Percentiles rank a stretch among this genome's conserved stretches.
Conservation (phyloP, 2,113 vertebrate genomes). For the Macquaria australasica region DNA sequence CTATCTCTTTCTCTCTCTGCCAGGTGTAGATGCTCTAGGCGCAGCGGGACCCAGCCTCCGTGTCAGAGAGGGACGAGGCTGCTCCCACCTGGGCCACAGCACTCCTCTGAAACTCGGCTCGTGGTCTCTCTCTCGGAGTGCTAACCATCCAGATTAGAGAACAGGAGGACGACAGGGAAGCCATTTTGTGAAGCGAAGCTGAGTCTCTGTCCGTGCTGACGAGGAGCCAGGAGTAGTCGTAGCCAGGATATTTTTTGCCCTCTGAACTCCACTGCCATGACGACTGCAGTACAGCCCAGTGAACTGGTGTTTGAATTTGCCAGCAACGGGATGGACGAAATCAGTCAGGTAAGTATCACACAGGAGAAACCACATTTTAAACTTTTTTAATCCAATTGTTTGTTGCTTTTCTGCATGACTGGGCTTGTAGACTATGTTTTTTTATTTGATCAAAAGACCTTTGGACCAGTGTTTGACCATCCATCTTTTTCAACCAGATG, state of each 20-base stretch:
- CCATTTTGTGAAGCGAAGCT: constrained; percentile 55
- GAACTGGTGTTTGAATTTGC: constrained; percentile 92
- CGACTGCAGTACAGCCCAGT: constrained; percentile 86
- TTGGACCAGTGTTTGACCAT: not conserved
- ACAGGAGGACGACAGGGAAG: constrained; percentile 24
- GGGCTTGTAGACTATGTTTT: not conserved
- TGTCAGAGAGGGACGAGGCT: constrained; percentile 75
- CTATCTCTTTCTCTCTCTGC: constrained; percentile 27
- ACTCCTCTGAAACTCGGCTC: constrained; percentile 61
- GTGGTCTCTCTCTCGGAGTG: constrained; percentile 36
- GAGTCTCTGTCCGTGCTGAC: constrained; percentile 45
- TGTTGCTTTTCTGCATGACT: constrained; percentile 10
- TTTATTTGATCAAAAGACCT: constrained; percentile 8
- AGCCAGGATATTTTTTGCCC: constrained; percentile 63
- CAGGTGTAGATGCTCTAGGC: constrained; percentile 83
- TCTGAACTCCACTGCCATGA: constrained; percentile 83
- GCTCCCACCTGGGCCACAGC: constrained; percentile 72
- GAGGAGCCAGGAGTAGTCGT: constrained; percentile 49
- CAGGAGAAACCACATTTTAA: not conserved
- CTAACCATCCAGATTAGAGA: constrained; percentile 23
- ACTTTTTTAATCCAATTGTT: not conserved
- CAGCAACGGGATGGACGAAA: constrained; percentile 92
- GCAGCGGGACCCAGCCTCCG: constrained; percentile 72
- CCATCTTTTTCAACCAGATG: constrained; percentile 4
- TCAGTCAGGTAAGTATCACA: constrained; percentile 82